Base-by-base conservation (phyloP, 2,888 invertebrate genomes). In the Mesorhabditis sp. region DNA sequence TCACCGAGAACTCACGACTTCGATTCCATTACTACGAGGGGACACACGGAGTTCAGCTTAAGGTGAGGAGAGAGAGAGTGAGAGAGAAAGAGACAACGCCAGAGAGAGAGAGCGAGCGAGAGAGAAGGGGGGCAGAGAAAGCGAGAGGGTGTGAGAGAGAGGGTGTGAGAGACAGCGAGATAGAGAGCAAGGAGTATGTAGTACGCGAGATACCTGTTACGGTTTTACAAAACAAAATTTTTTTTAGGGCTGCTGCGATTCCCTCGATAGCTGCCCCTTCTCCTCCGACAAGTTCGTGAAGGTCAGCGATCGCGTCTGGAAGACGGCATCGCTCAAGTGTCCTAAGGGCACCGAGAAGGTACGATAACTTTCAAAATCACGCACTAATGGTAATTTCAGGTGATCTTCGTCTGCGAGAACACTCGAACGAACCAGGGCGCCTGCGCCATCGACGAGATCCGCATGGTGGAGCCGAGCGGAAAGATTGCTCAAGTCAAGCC, bases 351-450 rank as follows among this genome's bases (percentile, higher is more conserved):
- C 85, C 28, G 77, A 80, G 67, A 84, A 81, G 77, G 85, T 83
- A 43, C 68, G 13, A 43, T 10, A 43, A 45, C 62, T 63, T 43
- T 58, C 62, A 43, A 41, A 42, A 42, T 1, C n/a, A 43, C 63
- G 43, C 13, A 62, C 6, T 41, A 45, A 41, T 4, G 28, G 67
- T 42, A 43, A 42, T 72, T 81, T 72, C 70, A 84, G 84, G 71
- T 85, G 28, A 79, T 85, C 65, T 85, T 85, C 81, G 72, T 85
- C 45, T 85, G 85, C 72, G 85, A 85, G 72, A 85, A 85, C 75
- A 84, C 83, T 5, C 74, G 85, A 45, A 85, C 84, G 13, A 85
- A 85, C 68, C 85, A 85, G 70, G 85, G 85, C 62, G 85, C 85
- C 6, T 85, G 85, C 72, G 85, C 83, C 42, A 77, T 85, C 43